These are phyloP conservation scores for Sphaeridia pumilis DNA, from an alignment of 2,888 invertebrate genomes.

Conservation along the genomic window DNA sequence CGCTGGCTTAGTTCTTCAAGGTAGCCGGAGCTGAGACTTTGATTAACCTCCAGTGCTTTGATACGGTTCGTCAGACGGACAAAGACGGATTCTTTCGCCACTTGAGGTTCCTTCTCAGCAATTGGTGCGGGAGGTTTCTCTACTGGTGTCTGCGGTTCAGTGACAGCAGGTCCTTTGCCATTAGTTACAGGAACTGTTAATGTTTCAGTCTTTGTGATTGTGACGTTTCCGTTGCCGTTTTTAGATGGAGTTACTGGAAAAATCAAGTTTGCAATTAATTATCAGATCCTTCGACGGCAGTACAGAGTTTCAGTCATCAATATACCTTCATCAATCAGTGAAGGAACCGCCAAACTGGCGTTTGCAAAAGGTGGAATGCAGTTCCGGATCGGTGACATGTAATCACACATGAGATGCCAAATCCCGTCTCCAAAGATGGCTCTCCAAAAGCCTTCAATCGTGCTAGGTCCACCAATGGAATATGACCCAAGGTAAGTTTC, in stretches of 20 bases:
- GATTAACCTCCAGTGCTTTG: slow-evolving; percentile 84
- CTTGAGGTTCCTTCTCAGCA: slow-evolving; percentile 32
- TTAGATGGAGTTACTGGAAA: too few species aligned
- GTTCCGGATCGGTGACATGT: slow-evolving; percentile 24
- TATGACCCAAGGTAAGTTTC: slow-evolving; percentile 19
- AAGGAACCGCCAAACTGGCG: neutral
- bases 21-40: slow-evolving; percentile 92
- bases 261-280: too few species aligned
- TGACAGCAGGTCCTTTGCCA: neutral
- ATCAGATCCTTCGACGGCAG: too few species aligned
- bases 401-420: slow-evolving; percentile 29
- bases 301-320: neutral
- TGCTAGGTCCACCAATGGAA: slow-evolving; percentile 32
- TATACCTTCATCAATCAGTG: neutral
- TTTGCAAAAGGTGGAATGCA: slow-evolving; percentile 4
- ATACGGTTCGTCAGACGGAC: slow-evolving; percentile 89
- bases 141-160: neutral
- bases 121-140: slow-evolving; percentile 38
- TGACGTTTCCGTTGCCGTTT: neutral
- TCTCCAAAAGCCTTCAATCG: slow-evolving; percentile 32
- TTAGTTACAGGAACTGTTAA: neutral
- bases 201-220: neutral
- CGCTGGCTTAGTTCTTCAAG: slow-evolving; percentile 88
- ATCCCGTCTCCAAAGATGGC: slow-evolving; percentile 33
- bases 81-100: slow-evolving; percentile 89